Base-by-base conservation (phyloP, 2,888 invertebrate genomes). In the Hirtodrosophila alboralis region DNA sequence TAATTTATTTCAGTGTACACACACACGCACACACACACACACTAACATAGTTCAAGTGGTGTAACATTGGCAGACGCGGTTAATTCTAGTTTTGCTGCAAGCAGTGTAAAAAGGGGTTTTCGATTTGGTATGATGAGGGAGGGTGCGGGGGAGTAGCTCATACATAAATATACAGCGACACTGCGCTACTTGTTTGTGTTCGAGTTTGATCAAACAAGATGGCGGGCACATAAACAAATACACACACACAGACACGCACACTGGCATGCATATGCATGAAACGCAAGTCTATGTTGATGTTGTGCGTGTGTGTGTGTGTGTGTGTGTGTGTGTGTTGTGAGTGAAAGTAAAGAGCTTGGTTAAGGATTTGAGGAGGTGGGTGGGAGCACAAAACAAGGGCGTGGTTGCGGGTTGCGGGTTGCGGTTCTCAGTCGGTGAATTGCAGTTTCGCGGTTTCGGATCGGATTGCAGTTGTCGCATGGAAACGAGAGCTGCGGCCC, bases 111-210 rank as follows among this genome's bases (percentile, higher is more conserved):
- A 5, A n/a, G n/a, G n/a, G n/a, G n/a, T n/a, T n/a, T n/a, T n/a
- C n/a, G n/a, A n/a, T n/a, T n/a, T n/a, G n/a, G n/a, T n/a, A n/a
- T n/a, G n/a, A 10, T 2, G 3, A 13, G 8, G 0, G 28, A 0
- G 16, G 1, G 12, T 1, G 14, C 5, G 13, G 5, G 18, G 6
- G 18, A 3, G 26, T 3, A 68, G 53, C 84, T 75, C 79, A 79
- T 84, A 84, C 79, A 79, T 84, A 84, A 81, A 78, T 84, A 84
- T 78, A 81, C 78, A 84, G 72, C 49, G 37, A 65, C 52, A 59
- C 44, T 36, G 48, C 43, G 49, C 23, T 51, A 44, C 43, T 10
- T 51, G 53, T 49, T 59, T 75, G 58, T 60, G 76, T 56, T 58
- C 31, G 65, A 56, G 74, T 80, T 79, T 81, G 71, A 79, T 84